Base-by-base conservation (phyloP, 1,140 invertebrate species). In the Polypedilum pembai region DNA sequence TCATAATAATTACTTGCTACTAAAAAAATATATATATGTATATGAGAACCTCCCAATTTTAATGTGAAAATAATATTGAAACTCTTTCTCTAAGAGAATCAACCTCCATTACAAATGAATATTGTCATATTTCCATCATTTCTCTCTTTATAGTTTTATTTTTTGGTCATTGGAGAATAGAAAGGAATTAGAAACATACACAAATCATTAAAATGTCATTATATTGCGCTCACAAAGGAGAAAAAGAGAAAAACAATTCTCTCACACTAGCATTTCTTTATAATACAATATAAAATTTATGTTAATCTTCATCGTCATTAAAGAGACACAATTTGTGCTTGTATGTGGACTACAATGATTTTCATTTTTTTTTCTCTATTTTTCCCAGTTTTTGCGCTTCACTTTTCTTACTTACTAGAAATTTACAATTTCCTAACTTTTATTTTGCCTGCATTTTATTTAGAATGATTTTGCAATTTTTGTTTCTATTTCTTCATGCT, bases 121-220 rank as follows among this genome's bases (percentile, higher is more conserved):
- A 56, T 56, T 56, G 45, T 56, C 45, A 56, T 15, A 56, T 56
- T 12, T 33, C 24, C 45, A n/a, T 56, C 45, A 56, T 56, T 56
- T 56, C 12, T 56, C 4, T n/a, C n/a, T 56, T 15, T 15, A 3
- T 56, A 4, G 8, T 56, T 56, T 15, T 56, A 3, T n/a, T 56
- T 56, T 56, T 56, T 56, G 45, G 45, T 56, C 45, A n/a, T 56
- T 56, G 12, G 45, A 56, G 45, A 56, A 56, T 56, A 45, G 8
- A 56, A 56, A 56, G 12, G 45, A 56, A 56, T 56, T 56, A 56
- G 45, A 56, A n/a, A 56, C 20, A 69, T 8, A 69, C 65, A 69
- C 65, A 69, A 69, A 69, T 69, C 65, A 69, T 69, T 69, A 69
- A 69, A 69, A 69, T 69, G 65, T 69, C 65, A 69, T 69, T 69